Evolutionary conservation across 2,888 invertebrate genomes (phyloP).

Genomic region (Amiota mariae): DNA sequence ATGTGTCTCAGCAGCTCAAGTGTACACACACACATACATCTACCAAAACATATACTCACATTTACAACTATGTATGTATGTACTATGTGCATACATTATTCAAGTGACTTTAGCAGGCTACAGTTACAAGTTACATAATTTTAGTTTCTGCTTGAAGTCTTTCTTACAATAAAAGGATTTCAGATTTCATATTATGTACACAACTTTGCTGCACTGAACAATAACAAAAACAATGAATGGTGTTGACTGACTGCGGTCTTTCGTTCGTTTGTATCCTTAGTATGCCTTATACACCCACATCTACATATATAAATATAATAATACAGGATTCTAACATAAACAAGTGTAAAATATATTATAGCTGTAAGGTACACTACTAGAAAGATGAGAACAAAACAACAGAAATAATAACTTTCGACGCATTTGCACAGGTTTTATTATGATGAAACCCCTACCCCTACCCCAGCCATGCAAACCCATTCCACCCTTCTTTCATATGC

Average conservation of each 20-base stretch:
- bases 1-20: conserved; percentile 34
- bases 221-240: not conserved
- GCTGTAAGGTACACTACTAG: too few species aligned
- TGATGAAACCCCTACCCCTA: too few species aligned
- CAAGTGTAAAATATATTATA: not conserved
- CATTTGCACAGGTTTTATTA: too few species aligned
- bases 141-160: conserved; percentile 9
- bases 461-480: too few species aligned
- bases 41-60: not conserved
- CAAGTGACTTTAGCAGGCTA: conserved; percentile 58
- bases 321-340: not conserved
- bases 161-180: not conserved
- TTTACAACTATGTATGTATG: too few species aligned
- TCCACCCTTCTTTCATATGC: too few species aligned
- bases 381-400: too few species aligned
- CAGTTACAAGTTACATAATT: conserved; percentile 58
- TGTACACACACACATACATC: conserved; percentile 41
- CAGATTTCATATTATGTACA: not conserved
- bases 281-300: not conserved
- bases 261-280: not conserved
- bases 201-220: not conserved
- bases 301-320: not conserved
- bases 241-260: conserved; percentile 1
- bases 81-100: conserved; percentile 4
- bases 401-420: too few species aligned